Conservation (phyloP, 2,797 vertebrate genomes). For the Ptychobarbus kaznakovi region DNA sequence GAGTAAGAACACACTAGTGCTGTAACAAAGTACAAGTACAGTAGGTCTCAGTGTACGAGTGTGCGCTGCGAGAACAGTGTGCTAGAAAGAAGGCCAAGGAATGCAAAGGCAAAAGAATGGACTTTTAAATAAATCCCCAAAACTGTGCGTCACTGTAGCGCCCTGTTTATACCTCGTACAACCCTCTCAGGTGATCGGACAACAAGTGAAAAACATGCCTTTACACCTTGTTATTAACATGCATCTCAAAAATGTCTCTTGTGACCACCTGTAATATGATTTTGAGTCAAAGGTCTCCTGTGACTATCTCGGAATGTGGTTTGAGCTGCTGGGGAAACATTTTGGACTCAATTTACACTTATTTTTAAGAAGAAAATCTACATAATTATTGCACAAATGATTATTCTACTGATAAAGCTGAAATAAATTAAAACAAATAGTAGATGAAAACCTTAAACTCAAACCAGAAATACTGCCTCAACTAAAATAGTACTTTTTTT, state of each 20-base stretch:
- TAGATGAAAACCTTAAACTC: neutral
- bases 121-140: conserved; percentile 14
- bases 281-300: neutral
- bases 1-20: neutral
- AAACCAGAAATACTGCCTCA: neutral
- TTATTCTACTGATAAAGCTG: neutral
- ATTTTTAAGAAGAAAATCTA: neutral
- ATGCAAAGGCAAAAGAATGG: neutral
- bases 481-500: no score
- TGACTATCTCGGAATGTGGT: neutral
- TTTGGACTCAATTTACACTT: neutral
- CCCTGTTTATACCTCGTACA: neutral
- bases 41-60: neutral
- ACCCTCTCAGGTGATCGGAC: neutral
- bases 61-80: neutral
- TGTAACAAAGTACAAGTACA: neutral
- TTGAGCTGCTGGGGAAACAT: neutral
- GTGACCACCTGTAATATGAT: neutral
- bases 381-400: neutral
- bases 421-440: neutral
- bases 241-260: neutral
- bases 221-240: neutral
- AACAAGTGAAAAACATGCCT: neutral
- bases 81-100: neutral
- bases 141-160: neutral